Evolutionary conservation across 1,140 invertebrate genomes (phyloP), one percentile per base, ranked within the genome.

Genomic region (Papilio aristodemus): DNA sequence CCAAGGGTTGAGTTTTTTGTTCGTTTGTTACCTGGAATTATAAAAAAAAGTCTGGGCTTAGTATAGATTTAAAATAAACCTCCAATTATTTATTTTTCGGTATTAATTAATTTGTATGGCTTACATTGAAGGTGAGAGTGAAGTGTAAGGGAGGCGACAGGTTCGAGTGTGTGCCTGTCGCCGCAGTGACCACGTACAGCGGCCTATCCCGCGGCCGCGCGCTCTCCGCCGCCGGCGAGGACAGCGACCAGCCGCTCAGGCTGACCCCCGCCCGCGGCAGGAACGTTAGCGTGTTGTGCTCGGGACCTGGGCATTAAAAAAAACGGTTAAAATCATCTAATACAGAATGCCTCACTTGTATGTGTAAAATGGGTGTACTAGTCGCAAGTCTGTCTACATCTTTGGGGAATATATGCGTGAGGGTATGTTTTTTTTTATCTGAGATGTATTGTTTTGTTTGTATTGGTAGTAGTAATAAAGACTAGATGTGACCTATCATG

Each of bases 231-330:
- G 73, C 11, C 3, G 77, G 69, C 0, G 84, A 72, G 0, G 22
- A 7, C n/a, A 86, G 73, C 0, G 80, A 78, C 86, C 86, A 90
- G 0, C 25, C n/a, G 0, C 63, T 69, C 0, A 89, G 8, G 0
- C 46, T 71, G 0, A 80, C 71, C 36, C 69, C 68, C 0, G 19
- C 0, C 0, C 59, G 73, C 0, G 83, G 81, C 67, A 70, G 72
- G 11, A 90, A 37, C 3, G 79, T 83, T n/a, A 87, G 11, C 9
- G 78, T 71, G 73, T 84, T 88, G 71, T 90, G 80, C 13, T 78
- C 50, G 0, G 80, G 71, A 19, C 83, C 87, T 89, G 77, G 9
- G n/a, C n/a, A n/a, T n/a, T n/a, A n/a, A n/a, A 10, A 67, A 41
- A 64, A 13, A 41, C 5, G 39, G 32, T n/a, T n/a, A n/a, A n/a